phyloP scores from a whole-genome alignment of 2,888 invertebrate species.

The Deilephila porcellus region DNA sequence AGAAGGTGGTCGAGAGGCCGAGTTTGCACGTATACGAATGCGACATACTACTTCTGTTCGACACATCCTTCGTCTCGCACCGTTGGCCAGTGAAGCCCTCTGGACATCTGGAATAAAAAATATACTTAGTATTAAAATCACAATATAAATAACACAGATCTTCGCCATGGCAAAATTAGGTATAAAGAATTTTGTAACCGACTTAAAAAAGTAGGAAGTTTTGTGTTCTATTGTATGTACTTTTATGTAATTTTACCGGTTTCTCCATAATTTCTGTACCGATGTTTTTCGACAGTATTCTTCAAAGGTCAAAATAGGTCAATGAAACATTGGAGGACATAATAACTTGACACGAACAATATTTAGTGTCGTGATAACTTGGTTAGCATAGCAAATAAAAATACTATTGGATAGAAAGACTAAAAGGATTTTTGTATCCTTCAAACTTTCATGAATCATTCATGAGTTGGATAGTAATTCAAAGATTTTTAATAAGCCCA shows the following conservation, averaged over 20 bases:
- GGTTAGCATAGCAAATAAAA: no score
- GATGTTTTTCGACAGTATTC: neutral
- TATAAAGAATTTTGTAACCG: no score
- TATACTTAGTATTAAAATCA: conserved; percentile 2
- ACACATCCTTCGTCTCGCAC: conserved; percentile 92
- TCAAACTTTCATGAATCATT: neutral
- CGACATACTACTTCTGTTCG: conserved; percentile 91
- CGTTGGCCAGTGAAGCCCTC: conserved; percentile 92
- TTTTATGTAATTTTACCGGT: no score
- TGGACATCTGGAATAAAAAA: conserved; percentile 87
- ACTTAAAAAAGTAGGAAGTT: no score
- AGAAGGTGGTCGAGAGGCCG: conserved; percentile 91
- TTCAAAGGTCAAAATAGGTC: no score
- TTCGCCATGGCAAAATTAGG: no score
- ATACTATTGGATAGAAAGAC: no score
- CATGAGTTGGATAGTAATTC: neutral
- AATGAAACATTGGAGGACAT: no score
- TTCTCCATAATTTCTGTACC: no score
- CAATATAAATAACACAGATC: neutral
- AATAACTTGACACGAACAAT: no score
- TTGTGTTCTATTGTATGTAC: no score
- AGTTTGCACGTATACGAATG: conserved; percentile 91
- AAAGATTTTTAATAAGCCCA: neutral
- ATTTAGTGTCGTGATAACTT: no score
- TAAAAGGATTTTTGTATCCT: neutral